A percentile compares a stretch with the other conserved stretches of the same genome.
These are phyloP conservation scores for Anas platyrhynchos DNA, from an alignment of 2,113 vertebrate genomes.

Conservation along the genomic window DNA sequence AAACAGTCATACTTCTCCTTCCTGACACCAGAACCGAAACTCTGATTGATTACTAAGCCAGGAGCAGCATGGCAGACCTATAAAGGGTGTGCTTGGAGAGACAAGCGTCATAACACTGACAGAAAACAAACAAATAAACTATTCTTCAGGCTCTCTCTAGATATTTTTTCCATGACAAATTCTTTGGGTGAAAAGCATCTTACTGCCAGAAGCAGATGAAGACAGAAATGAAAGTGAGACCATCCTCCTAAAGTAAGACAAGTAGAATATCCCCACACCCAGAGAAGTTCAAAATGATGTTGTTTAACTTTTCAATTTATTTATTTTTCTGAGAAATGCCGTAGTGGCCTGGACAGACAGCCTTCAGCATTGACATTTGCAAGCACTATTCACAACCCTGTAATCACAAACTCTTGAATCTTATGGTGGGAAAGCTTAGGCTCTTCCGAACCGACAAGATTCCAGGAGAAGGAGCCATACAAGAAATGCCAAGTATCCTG, in stretches of 20 bases:
- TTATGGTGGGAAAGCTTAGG: background rate
- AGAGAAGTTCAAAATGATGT: background rate
- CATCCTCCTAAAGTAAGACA: background rate
- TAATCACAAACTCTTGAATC: background rate
- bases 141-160: background rate
- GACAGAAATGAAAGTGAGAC: background rate
- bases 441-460: background rate
- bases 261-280: background rate
- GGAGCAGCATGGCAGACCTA: background rate
- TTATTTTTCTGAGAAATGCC: background rate
- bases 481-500: background rate
- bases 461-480: background rate
- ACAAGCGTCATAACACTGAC: background rate
- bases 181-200: background rate
- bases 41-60: background rate
- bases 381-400: background rate
- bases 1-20: background rate
- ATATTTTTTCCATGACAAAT: background rate
- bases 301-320: background rate
- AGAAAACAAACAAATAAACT: background rate
- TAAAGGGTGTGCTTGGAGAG: background rate
- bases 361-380: background rate
- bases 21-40: background rate
- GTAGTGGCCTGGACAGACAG: background rate
- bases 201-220: background rate